Conservation (phyloP, 1,140 invertebrate genomes). For the Caerostris darwini region DNA sequence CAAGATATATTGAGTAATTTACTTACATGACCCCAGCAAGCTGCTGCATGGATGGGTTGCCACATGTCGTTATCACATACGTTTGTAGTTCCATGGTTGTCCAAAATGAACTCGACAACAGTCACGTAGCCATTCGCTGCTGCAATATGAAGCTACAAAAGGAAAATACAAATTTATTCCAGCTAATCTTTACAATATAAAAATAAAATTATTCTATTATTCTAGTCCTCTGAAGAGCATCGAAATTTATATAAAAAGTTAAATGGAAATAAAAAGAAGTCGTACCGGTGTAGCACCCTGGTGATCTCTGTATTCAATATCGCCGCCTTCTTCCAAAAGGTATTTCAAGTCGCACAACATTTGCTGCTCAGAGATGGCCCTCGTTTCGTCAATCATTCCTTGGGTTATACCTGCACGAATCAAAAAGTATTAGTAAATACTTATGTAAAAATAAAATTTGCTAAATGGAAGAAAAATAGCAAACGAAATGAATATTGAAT, state of each 20-base stretch:
- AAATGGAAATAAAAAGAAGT: conserved; percentile 69
- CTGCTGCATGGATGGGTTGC: conserved; percentile 97
- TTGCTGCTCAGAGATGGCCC: conserved; percentile 92
- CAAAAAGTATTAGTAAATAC: not conserved
- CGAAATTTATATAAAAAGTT: not conserved
- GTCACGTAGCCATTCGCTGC: conserved; percentile 98
- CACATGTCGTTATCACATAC: conserved; percentile 96
- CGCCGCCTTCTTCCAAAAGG: conserved; percentile 87
- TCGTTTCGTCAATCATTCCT: conserved; percentile 94
- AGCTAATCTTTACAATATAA: not conserved
- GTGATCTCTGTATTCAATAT: conserved; percentile 92
- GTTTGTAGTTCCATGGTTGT: conserved; percentile 95
- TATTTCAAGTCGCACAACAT: conserved; percentile 94
- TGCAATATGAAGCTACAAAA: conserved; percentile 94
- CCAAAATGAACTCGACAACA: conserved; percentile 97
- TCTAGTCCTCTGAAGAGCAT: not conserved
- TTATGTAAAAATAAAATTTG: not conserved
- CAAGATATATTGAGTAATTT: not conserved
- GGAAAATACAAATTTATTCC: not conserved
- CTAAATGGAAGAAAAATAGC: no score
- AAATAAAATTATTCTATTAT: not conserved
- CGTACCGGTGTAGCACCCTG: conserved; percentile 96
- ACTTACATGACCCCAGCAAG: conserved; percentile 99
- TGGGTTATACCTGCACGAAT: conserved; percentile 70
- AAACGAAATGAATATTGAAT: no score